Conservation (phyloP, 2,888 invertebrate genomes). For the Apamea anceps region DNA sequence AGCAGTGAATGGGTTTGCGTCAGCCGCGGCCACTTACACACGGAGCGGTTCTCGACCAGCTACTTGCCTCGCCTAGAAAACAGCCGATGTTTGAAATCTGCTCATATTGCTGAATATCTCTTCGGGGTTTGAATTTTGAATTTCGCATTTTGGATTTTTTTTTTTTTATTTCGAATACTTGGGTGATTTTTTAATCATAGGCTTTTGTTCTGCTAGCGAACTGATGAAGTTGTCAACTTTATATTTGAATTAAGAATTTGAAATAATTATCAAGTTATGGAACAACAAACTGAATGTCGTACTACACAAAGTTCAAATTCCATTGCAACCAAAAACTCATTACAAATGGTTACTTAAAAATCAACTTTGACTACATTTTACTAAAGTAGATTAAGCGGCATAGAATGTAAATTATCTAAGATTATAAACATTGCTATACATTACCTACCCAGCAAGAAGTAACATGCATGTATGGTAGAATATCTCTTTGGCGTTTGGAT, state of each 20-base stretch:
- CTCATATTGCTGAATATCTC: conserved; percentile 66
- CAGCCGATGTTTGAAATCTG: conserved; percentile 69
- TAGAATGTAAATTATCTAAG: too few relatives aligned
- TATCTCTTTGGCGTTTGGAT: neutral
- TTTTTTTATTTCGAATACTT: conserved; percentile 7
- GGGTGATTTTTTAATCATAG: neutral
- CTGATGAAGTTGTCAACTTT: too few relatives aligned
- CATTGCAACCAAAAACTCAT: too few relatives aligned
- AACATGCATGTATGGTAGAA: neutral
- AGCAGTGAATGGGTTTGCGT: conserved; percentile 78
- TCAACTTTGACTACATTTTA: too few relatives aligned
- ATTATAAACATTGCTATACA: too few relatives aligned
- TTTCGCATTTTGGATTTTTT: conserved; percentile 6
- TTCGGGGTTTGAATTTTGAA: conserved; percentile 54
- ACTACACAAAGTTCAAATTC: too few relatives aligned
- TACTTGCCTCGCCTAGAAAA: conserved; percentile 67
- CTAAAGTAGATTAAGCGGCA: too few relatives aligned
- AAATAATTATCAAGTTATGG: too few relatives aligned
- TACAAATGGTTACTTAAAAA: too few relatives aligned
- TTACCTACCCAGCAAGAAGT: neutral
- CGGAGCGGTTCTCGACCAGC: conserved; percentile 79
- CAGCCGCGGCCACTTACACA: conserved; percentile 84
- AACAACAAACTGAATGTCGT: too few relatives aligned
- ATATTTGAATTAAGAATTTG: too few relatives aligned
- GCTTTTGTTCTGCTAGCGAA: neutral